Percentiles rank a stretch among this genome's conserved stretches.
Conservation (phyloP, 64 coral and sea anemone genomes). For the Hydrozoanthus tunicans region DNA sequence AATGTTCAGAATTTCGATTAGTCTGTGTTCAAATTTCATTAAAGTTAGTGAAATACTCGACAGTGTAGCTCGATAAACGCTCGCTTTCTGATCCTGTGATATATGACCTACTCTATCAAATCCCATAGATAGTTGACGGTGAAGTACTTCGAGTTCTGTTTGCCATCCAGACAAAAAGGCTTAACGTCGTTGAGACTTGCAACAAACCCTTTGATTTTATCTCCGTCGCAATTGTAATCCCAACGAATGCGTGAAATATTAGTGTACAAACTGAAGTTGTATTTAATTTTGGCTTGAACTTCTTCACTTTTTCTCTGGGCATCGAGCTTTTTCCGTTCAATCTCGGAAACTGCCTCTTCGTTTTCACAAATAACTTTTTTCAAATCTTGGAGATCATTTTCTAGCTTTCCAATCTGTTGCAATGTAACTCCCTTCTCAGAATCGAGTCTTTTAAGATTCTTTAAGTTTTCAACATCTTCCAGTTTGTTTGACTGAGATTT, state of each 20-base stretch:
- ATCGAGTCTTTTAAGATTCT: conserved; percentile 35
- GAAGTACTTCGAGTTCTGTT: conserved; percentile 70
- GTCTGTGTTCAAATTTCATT: no score
- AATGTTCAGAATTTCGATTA: no score
- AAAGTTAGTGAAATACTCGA: no score
- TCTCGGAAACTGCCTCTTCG: conserved; percentile 39
- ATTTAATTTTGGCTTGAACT: conserved; percentile 86
- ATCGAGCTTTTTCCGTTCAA: conserved; percentile 35
- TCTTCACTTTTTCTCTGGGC: conserved; percentile 60
- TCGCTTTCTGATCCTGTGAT: no score
- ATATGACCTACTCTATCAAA: conserved; percentile 51
- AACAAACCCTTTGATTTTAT: conserved; percentile 86
- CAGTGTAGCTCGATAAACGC: no score
- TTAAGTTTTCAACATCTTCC: background rate
- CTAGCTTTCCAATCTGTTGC: conserved; percentile 66
- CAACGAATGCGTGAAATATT: conserved; percentile 92
- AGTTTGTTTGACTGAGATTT: background rate
- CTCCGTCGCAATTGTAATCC: conserved; percentile 92
- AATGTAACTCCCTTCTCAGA: conserved; percentile 52
- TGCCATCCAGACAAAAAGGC: conserved; percentile 85
- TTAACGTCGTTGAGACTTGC: conserved; percentile 85
- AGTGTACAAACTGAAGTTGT: conserved; percentile 90
- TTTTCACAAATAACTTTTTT: conserved; percentile 34
- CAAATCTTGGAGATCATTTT: conserved; percentile 59
- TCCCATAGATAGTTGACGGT: conserved; percentile 91